A percentile compares a stretch with the other conserved stretches of the same genome.
Conservation (phyloP, 2,888 invertebrate species). For the Phragmatobia fuliginosa region DNA sequence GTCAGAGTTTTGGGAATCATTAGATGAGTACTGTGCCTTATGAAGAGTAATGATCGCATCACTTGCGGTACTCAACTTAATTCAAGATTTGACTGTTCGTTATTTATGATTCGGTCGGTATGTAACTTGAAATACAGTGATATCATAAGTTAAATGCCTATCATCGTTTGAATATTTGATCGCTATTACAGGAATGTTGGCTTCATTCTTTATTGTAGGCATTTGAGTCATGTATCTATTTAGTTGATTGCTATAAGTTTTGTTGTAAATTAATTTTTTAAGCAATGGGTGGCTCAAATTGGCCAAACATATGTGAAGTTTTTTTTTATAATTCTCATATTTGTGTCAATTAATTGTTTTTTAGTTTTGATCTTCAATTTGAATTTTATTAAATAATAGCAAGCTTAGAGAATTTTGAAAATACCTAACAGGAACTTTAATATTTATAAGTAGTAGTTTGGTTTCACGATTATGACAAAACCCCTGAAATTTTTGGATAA, state of each 20-base stretch:
- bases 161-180: constrained; percentile 50
- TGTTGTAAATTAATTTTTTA: constrained; percentile 21
- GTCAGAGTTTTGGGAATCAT: constrained; percentile 84
- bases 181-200: constrained; percentile 38
- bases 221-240: constrained; percentile 41
- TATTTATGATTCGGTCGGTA: constrained; percentile 74
- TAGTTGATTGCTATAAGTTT: constrained; percentile 28
- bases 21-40: constrained; percentile 80
- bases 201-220: constrained; percentile 39
- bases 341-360: neutral
- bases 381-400: neutral
- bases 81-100: constrained; percentile 76
- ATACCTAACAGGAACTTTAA: neutral
- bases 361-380: neutral
- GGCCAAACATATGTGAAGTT: constrained; percentile 8
- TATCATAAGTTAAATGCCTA: constrained; percentile 57
- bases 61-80: constrained; percentile 82
- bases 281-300: constrained; percentile 16
- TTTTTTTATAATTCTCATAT: neutral
- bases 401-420: neutral
- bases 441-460: neutral
- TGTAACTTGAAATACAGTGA: constrained; percentile 69
- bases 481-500: neutral
- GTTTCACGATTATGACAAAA: neutral
- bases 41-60: constrained; percentile 82